A percentile compares a stretch with the other conserved stretches of the same genome.
phyloP scores from a whole-genome alignment of 2,113 vertebrate species.

The Vidua chalybeata region DNA sequence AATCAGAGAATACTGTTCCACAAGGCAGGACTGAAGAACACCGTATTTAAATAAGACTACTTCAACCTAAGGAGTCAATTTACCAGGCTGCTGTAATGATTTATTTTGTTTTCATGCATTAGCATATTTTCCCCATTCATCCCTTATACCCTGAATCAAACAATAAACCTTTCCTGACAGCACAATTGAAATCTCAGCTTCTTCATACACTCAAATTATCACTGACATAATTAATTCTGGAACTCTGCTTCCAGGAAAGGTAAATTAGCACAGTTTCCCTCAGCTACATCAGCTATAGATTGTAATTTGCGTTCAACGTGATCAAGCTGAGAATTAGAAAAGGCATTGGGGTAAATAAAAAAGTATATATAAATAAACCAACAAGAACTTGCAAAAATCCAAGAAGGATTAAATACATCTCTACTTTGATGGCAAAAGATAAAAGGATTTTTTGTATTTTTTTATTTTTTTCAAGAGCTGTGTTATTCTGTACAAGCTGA shows the following conservation, averaged over 20 bases:
- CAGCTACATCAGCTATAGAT: neutral
- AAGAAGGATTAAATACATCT: neutral
- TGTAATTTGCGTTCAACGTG: neutral
- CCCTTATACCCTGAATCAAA: neutral
- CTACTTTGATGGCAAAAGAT: neutral
- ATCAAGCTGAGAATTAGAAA: neutral
- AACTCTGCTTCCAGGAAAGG: neutral
- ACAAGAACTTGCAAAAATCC: neutral
- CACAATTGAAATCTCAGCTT: neutral
- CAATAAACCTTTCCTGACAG: neutral
- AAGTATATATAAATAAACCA: neutral
- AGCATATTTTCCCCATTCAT: neutral
- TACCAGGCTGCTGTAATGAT: neutral
- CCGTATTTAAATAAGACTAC: neutral
- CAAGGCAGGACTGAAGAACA: neutral
- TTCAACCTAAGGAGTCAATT: neutral
- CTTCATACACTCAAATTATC: neutral
- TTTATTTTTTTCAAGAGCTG: neutral
- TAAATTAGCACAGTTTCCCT: neutral
- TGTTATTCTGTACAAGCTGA: neutral
- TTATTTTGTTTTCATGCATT: neutral
- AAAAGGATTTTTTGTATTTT: neutral
- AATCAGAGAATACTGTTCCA: neutral
- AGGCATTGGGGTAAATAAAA: neutral
- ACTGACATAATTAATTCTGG: neutral